Evolutionary conservation across 2,113 vertebrate species (phyloP).

Genomic region (Lophius piscatorius): DNA sequence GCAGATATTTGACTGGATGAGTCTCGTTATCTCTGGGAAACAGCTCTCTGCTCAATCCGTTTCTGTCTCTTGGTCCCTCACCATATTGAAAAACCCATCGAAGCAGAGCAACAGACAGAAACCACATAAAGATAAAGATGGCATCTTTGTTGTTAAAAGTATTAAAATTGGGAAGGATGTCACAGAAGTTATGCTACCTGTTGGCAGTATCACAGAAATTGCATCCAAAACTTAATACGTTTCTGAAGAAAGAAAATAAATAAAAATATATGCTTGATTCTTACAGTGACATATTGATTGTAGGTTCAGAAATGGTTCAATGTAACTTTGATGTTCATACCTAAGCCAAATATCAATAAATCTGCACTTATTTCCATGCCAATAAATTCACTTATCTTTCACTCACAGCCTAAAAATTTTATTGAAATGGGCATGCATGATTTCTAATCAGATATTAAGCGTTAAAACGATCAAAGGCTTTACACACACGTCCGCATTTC

Average conservation of each 20-base stretch:
- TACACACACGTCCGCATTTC: not conserved
- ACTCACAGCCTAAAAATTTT: not conserved
- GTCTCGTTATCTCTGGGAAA: constrained; percentile 32
- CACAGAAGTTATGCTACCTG: not conserved
- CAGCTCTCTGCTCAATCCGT: constrained; percentile 14
- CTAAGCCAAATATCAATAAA: not conserved
- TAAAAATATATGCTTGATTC: not conserved
- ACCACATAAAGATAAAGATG: not conserved
- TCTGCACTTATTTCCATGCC: not conserved
- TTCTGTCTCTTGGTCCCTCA: constrained; percentile 12
- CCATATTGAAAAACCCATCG: not conserved
- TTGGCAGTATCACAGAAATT: not conserved
- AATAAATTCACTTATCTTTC: not conserved
- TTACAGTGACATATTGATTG: not conserved
- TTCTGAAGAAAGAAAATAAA: not conserved
- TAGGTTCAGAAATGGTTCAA: not conserved
- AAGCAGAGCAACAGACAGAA: not conserved
- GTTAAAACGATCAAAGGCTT: not conserved
- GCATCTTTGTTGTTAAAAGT: not conserved
- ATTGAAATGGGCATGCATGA: not conserved
- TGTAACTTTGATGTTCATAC: too few species aligned
- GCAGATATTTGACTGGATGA: constrained; percentile 40
- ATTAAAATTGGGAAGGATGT: constrained; percentile 3
- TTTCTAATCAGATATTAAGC: not conserved
- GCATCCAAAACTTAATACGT: not conserved